These are phyloP conservation scores for Eupithecia pulchellata DNA, from an alignment of 2,888 invertebrate species.

Conservation along the genomic window DNA sequence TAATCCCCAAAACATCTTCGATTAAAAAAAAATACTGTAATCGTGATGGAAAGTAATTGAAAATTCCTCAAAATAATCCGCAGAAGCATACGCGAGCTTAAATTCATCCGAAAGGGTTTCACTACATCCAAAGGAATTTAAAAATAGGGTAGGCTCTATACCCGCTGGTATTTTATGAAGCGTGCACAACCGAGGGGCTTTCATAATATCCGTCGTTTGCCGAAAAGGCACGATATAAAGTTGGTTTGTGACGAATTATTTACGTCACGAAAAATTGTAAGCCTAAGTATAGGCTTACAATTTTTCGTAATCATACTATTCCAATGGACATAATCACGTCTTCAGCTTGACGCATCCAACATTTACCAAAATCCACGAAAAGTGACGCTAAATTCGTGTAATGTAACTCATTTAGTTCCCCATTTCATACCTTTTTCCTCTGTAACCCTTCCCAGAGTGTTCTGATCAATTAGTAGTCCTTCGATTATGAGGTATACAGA, in stretches of 20 bases:
- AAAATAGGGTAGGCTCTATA: slow-evolving; percentile 17
- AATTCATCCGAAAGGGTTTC: slow-evolving; percentile 15
- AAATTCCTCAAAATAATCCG: slow-evolving; percentile 42
- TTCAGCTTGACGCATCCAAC: too few species aligned
- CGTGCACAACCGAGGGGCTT: slow-evolving; percentile 4
- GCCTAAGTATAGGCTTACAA: too few species aligned
- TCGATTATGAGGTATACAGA: background rate
- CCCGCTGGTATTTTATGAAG: slow-evolving; percentile 14
- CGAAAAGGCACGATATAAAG: slow-evolving; percentile 6
- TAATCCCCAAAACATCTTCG: background rate
- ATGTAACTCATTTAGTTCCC: too few species aligned
- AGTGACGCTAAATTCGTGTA: too few species aligned
- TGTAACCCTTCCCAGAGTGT: background rate
- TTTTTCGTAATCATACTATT: too few species aligned
- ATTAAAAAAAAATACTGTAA: slow-evolving; percentile 50
- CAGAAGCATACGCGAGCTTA: slow-evolving; percentile 33
- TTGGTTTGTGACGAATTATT: slow-evolving; percentile 3
- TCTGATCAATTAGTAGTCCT: background rate
- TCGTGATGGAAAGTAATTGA: slow-evolving; percentile 52
- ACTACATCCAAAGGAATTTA: slow-evolving; percentile 18
- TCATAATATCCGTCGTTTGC: slow-evolving; percentile 4
- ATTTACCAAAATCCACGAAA: too few species aligned
- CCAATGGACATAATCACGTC: too few species aligned
- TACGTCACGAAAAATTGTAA: background rate
- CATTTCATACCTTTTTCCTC: too few species aligned